These are phyloP conservation scores for Arrhopalites spinosus DNA, from an alignment of 2,888 invertebrate species.

Conservation along the genomic window DNA sequence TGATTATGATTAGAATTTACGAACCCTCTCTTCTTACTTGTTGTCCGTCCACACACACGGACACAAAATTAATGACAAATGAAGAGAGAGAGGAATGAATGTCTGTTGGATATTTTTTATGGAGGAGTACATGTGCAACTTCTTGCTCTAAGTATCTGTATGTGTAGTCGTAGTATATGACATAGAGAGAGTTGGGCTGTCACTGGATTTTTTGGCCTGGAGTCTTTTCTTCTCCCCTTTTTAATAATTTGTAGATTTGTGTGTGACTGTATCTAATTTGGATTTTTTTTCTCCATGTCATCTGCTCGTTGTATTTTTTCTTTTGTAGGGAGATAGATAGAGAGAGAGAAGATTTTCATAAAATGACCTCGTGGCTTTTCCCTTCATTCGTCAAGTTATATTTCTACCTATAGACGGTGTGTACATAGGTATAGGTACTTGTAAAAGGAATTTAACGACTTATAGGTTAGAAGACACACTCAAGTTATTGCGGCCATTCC, in stretches of 20 bases:
- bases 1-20: not conserved
- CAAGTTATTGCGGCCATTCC: too few relatives aligned
- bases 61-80: not conserved
- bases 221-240: not conserved
- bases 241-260: constrained; percentile 6
- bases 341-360: not conserved
- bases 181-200: not conserved
- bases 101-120: not conserved
- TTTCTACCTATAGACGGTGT: not conserved
- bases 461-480: too few relatives aligned
- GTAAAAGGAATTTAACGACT: not conserved
- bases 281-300: constrained; percentile 8
- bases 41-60: not conserved
- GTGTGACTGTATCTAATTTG: constrained; percentile 15
- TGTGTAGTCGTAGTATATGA: not conserved
- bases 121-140: too few relatives aligned
- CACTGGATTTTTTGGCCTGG: too few relatives aligned
- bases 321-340: not conserved
- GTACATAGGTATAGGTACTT: not conserved
- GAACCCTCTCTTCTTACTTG: not conserved
- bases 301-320: not conserved
- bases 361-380: constrained; percentile 1
- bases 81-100: not conserved
- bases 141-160: not conserved
- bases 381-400: not conserved